Evolutionary conservation across 2,113 vertebrate genomes (phyloP), one percentile per base, ranked within the genome.

Genomic region (Gallinago undulata): DNA sequence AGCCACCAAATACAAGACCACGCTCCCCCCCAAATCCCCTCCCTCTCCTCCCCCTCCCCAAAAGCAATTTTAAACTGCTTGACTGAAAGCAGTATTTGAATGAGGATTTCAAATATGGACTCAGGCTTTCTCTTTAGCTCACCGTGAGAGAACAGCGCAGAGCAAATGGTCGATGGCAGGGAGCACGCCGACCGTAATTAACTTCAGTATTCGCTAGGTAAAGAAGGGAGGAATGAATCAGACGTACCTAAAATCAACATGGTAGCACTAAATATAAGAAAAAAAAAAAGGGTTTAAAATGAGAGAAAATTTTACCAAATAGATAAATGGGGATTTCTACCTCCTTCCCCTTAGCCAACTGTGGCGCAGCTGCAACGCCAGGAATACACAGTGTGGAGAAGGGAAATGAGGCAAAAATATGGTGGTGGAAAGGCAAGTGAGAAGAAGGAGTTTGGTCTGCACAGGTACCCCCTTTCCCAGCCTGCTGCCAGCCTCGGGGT

Each of bases 31-130:
- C 35, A 56, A 18, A 2, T 39, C 74, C 33, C 48, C 73, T 82
- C 87, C 84, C 25, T 81, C 51, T 51, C 41, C 56, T 63, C 55
- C 79, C 63, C 50, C 72, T 89, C 39, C 56, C 70, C 53, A 66
- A 83, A 95, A 94, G 77, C 89, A 89, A 93, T 95, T 97, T 94
- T 70, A 73, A 92, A 88, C 63, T 93, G 90, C 79, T 93, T 94
- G 92, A 62, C 62, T 91, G 89, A 95, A 96, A 90, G 76, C 84
- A 85, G 76, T 81, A 90, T 80, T 90, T 93, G 88, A 95, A 94
- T 96, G 88, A 94, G 80, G 89, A 84, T 95, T 94, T 96, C 53
- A 79, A n/a, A 96, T 84, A 92, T 47, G 73, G 80, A 76, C 66
- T 89, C 62, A 11, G 60, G 77, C 72, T 92, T 94, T 95, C 85